Evolutionary conservation across 2,113 vertebrate species (phyloP).

Genomic region (Caranx ignobilis): DNA sequence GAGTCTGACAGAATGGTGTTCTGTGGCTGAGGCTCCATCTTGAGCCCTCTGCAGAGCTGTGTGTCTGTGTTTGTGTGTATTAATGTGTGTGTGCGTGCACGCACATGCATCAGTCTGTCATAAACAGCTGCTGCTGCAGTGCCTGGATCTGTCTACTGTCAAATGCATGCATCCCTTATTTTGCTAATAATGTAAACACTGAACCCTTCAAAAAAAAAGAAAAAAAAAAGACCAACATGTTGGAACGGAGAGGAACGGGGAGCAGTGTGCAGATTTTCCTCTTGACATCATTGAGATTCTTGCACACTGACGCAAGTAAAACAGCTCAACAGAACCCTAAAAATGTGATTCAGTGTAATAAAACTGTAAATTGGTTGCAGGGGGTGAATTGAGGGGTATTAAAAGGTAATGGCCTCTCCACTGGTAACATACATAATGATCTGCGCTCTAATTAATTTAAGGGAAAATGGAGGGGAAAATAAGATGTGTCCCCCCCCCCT

Average conservation of each 20-base stretch:
- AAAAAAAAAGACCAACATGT: constrained; percentile 11
- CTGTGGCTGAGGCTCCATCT: constrained; percentile 76
- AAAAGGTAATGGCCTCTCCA: constrained; percentile 17
- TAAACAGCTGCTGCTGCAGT: constrained; percentile 76
- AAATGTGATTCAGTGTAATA: constrained; percentile 37
- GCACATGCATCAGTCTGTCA: constrained; percentile 55
- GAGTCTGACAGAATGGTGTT: constrained; percentile 59
- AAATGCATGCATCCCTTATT: constrained; percentile 13
- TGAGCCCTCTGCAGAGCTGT: constrained; percentile 77
- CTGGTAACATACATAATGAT: constrained; percentile 50
- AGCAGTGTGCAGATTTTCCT: constrained; percentile 26
- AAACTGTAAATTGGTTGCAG: constrained; percentile 52
- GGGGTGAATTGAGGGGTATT: constrained; percentile 37
- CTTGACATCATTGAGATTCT: constrained; percentile 40
- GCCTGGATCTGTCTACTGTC: constrained; percentile 50
- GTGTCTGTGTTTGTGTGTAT: constrained; percentile 44
- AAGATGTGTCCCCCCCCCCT: constrained; percentile 7
- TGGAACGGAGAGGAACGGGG: background rate
- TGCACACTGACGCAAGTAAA: constrained; percentile 42
- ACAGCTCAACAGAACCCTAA: constrained; percentile 1
- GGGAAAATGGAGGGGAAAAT: constrained; percentile 39
- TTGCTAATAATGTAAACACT: background rate
- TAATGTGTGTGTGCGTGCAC: constrained; percentile 38
- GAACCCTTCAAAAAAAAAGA: constrained; percentile 2
- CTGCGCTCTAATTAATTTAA: constrained; percentile 46